Evolutionary conservation across 2,113 vertebrate species (phyloP).

Genomic region (Ahaetulla prasina): DNA sequence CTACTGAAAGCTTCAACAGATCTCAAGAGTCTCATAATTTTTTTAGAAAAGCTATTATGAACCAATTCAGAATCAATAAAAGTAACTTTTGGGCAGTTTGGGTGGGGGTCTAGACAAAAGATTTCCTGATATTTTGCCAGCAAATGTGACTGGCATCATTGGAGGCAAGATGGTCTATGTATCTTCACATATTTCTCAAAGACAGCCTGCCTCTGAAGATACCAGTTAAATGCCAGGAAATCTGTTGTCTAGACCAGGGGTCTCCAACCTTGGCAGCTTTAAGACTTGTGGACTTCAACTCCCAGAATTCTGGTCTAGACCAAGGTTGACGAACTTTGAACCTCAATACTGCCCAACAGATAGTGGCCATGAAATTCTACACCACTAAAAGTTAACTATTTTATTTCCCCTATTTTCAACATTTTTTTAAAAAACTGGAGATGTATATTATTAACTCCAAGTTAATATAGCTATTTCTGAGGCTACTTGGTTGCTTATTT

Average conservation of each 20-base stretch:
- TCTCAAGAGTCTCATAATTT: neutral
- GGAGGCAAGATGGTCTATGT: neutral
- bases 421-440: neutral
- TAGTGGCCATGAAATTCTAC: neutral
- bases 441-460: neutral
- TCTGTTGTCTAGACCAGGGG: neutral
- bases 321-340: neutral
- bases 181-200: neutral
- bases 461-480: neutral
- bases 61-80: neutral
- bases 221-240: neutral
- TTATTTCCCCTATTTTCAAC: neutral
- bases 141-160: neutral
- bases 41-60: neutral
- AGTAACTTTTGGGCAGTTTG: neutral
- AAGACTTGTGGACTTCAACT: too few relatives aligned
- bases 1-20: neutral
- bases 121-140: neutral
- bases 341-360: neutral
- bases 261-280: too few relatives aligned
- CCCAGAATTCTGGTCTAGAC: too few relatives aligned
- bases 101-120: neutral
- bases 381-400: neutral
- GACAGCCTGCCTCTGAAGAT: neutral
- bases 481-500: neutral